phyloP scores from a whole-genome alignment of 2,797 vertebrate species.

The Mionectes olivaceus region DNA sequence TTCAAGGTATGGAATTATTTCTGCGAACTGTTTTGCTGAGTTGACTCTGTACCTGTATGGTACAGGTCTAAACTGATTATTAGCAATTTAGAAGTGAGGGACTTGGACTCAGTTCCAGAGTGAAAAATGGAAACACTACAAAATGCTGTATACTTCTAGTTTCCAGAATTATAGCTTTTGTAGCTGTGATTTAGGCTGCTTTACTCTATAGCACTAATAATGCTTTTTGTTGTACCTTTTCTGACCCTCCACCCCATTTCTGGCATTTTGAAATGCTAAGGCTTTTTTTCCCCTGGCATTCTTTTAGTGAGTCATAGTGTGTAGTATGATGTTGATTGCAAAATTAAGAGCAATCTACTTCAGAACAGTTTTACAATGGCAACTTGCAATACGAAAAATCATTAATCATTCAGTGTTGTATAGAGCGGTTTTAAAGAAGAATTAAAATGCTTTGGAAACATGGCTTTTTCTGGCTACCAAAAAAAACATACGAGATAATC shows the following conservation, averaged over 20 bases:
- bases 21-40: neutral
- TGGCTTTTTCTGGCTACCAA: neutral
- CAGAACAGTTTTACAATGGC: neutral
- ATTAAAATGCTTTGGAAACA: neutral
- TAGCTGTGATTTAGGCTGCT: neutral
- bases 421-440: constrained; percentile 6
- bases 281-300: neutral
- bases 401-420: neutral
- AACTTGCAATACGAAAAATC: constrained; percentile 5
- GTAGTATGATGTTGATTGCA: constrained; percentile 4
- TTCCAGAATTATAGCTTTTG: neutral
- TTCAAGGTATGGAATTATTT: neutral
- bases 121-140: neutral
- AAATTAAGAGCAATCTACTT: constrained; percentile 17
- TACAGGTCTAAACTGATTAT: neutral
- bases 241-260: neutral
- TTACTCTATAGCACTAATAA: neutral
- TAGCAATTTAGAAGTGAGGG: neutral
- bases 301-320: neutral
- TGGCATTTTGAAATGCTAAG: neutral
- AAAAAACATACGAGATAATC: neutral
- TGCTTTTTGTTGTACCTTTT: neutral
- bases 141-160: neutral
- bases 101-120: neutral
- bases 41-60: neutral